A percentile compares a stretch with the other conserved stretches of the same genome.
phyloP scores from a whole-genome alignment of 2,797 vertebrate species.

The Danio choprae region DNA sequence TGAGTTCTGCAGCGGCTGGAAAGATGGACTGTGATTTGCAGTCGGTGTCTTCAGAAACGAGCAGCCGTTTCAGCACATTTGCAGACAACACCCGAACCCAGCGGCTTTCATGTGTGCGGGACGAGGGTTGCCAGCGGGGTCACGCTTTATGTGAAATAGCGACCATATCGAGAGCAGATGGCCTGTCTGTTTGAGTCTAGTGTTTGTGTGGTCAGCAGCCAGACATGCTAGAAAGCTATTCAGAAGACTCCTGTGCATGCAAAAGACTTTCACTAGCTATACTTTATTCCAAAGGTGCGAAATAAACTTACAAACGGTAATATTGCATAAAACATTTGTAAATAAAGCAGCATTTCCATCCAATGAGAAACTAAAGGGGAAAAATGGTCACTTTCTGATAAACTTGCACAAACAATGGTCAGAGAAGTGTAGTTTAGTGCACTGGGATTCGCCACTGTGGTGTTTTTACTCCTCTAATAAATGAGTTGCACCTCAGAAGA shows the following conservation, averaged over 20 bases:
- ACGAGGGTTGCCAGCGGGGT: conserved; percentile 55
- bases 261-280: too few relatives aligned
- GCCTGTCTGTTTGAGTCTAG: not conserved
- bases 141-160: conserved; percentile 49
- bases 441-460: too few relatives aligned
- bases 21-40: conserved; percentile 10
- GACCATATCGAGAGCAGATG: conserved; percentile 47
- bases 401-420: too few relatives aligned
- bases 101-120: conserved; percentile 59
- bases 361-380: too few relatives aligned
- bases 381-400: too few relatives aligned
- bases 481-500: too few relatives aligned
- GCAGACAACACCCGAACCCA: conserved; percentile 69
- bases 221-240: not conserved
- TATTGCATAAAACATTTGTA: too few relatives aligned
- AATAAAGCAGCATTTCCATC: too few relatives aligned
- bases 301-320: too few relatives aligned
- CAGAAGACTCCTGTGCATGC: not conserved
- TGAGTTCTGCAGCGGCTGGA: conserved; percentile 14
- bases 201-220: not conserved
- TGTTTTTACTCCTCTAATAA: too few relatives aligned
- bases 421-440: too few relatives aligned
- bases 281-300: too few relatives aligned
- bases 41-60: conserved; percentile 35
- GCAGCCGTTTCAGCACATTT: conserved; percentile 71